Conservation (phyloP, 2,113 vertebrate genomes). For the Ceyx margarethae region DNA sequence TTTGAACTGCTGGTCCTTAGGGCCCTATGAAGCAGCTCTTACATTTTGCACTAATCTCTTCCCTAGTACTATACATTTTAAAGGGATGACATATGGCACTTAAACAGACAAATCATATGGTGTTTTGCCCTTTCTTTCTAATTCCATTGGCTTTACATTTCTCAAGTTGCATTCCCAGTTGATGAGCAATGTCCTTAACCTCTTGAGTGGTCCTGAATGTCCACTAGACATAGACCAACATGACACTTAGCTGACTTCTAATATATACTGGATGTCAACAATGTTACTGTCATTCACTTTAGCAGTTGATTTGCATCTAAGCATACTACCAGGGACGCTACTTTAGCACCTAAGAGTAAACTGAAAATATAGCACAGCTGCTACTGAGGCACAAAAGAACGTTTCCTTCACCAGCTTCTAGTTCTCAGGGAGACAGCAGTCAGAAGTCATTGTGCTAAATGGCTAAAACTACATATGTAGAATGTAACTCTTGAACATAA, state of each 20-base stretch:
- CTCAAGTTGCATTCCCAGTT: constrained; percentile 41
- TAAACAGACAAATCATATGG: constrained; percentile 34
- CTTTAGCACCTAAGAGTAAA: neutral
- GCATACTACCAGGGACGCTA: neutral
- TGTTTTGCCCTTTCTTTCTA: constrained; percentile 62
- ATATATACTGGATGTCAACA: constrained; percentile 32
- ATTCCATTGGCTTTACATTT: constrained; percentile 32
- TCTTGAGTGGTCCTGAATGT: constrained; percentile 48
- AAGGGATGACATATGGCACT: constrained; percentile 62
- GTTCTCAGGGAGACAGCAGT: neutral
- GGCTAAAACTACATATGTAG: neutral
- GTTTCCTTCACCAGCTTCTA: neutral
- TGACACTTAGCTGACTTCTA: constrained; percentile 32
- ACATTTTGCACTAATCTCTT: constrained; percentile 37
- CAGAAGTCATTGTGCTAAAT: neutral
- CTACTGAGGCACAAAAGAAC: neutral
- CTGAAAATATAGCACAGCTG: neutral
- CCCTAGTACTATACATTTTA: constrained; percentile 25
- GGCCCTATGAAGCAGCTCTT: constrained; percentile 57
- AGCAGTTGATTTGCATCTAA: constrained; percentile 50
- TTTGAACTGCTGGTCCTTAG: constrained; percentile 53
- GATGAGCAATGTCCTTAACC: constrained; percentile 57
- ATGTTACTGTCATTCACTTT: neutral
- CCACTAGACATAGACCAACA: constrained; percentile 33
- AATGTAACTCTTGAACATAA: neutral